These are phyloP conservation scores for Syngnathus scovelli DNA, from an alignment of 2,113 vertebrate genomes.

Conservation along the genomic window DNA sequence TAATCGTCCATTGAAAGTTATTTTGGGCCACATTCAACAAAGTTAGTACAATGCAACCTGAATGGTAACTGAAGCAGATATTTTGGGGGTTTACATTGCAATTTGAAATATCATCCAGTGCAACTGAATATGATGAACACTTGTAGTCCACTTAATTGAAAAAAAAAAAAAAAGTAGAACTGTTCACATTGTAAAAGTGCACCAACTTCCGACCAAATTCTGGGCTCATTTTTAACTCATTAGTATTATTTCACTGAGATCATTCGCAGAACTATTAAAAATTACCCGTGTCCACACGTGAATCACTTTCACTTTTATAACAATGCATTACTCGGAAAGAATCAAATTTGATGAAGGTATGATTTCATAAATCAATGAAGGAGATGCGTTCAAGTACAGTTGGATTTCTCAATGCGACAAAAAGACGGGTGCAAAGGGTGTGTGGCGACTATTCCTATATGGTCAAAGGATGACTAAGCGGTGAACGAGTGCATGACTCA, in stretches of 20 bases:
- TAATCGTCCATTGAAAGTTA: not conserved
- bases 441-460: constrained; percentile 17
- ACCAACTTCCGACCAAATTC: not conserved
- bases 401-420: not conserved
- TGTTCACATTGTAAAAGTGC: not conserved
- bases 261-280: not conserved
- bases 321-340: not conserved
- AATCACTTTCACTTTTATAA: no score
- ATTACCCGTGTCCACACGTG: not conserved
- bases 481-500: constrained; percentile 52
- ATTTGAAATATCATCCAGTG: no score
- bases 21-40: no score
- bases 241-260: not conserved
- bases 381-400: not conserved
- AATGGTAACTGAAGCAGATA: not conserved
- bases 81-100: no score
- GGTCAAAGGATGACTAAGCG: constrained; percentile 50
- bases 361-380: not conserved
- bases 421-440: not conserved
- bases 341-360: not conserved
- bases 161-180: not conserved
- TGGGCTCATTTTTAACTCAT: not conserved
- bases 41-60: no score
- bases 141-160: not conserved
- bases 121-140: no score